Evolutionary conservation across 2,797 vertebrate species (phyloP).

Genomic region (Poeciliopsis presidionis): DNA sequence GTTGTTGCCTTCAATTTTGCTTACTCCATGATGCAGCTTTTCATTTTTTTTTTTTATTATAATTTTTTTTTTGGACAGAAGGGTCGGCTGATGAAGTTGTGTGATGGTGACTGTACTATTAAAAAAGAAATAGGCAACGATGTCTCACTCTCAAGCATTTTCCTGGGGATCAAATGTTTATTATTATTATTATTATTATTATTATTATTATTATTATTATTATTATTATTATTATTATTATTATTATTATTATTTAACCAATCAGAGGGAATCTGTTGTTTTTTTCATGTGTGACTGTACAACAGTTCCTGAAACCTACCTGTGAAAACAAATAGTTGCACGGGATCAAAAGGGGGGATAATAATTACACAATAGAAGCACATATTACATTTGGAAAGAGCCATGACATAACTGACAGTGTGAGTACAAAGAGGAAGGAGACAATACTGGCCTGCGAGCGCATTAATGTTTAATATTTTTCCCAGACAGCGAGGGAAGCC

Average conservation of each 20-base stretch:
- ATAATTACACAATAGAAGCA: conserved; percentile 51
- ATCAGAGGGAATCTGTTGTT: conserved; percentile 34
- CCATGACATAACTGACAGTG: conserved; percentile 52
- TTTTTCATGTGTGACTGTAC: conserved; percentile 14
- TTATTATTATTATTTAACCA: conserved; percentile 17
- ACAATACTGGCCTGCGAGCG: conserved; percentile 78
- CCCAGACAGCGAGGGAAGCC: conserved; percentile 84
- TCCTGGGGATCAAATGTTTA: conserved; percentile 62
- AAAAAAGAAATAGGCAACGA: conserved; percentile 86
- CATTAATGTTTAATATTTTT: conserved; percentile 92
- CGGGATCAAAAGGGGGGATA: conserved; percentile 38
- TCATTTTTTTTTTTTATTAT: conserved; percentile 76
- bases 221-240: too few relatives aligned
- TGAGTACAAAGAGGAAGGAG: conserved; percentile 48
- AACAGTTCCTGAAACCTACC: conserved; percentile 10
- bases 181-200: too few relatives aligned
- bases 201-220: too few relatives aligned
- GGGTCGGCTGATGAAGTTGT: conserved; percentile 87
- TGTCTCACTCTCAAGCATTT: conserved; percentile 83
- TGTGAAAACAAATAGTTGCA: conserved; percentile 45
- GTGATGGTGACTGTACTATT: conserved; percentile 89
- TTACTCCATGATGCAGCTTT: conserved; percentile 86
- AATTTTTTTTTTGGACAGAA: conserved; percentile 72
- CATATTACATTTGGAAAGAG: conserved; percentile 47
- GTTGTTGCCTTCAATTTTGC: conserved; percentile 85